Evolutionary conservation across 2,113 vertebrate species (phyloP), one percentile per base, ranked within the genome.

Genomic region (Cochlearius cochlearius): DNA sequence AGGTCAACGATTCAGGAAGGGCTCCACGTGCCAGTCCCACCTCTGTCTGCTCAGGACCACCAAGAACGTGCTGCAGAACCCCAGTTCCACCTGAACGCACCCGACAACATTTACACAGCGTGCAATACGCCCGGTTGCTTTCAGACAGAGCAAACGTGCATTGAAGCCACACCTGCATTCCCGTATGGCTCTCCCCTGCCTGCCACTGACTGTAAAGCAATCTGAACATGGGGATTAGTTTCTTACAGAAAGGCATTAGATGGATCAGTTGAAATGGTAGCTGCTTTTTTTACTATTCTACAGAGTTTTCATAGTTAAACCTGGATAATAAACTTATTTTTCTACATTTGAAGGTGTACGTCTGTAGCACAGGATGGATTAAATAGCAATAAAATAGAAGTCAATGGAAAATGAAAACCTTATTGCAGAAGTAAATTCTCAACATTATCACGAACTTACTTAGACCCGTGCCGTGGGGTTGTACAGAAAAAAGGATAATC

Each of bases 41-140:
- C n/a, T 52, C 19, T 34, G 15, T 15, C 60, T 75, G 23, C 49
- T 66, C 63, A 53, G 34, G 56, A 53, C 23, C 11, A 22, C 21
- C 29, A 62, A 30, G 20, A 38, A 74, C 0, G 0, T 45, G 12
- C 16, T 43, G 32, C 45, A 55, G n/a, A 73, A 77, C n/a, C 17
- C 3, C 2, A 52, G 18, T 36, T n/a, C 22, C 30, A 34, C 30
- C 8, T 59, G 30, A 71, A 77, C 2, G 0, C 22, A 69, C 27
- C 22, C 0, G 1, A 32, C 2, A 47, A 52, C 2, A 0, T 23
- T 49, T n/a, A 23, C 20, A 47, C 15, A 15, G 30, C 2, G 2
- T 29, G 8, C 5, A 27, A 29, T 10, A n/a, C 1, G 0, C 5
- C 52, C 71, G 11, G 18, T 38, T 77, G 77, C 80, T 49, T 53